Base-by-base conservation (phyloP, 2,113 vertebrate genomes). In the Australoheros scitulus region DNA sequence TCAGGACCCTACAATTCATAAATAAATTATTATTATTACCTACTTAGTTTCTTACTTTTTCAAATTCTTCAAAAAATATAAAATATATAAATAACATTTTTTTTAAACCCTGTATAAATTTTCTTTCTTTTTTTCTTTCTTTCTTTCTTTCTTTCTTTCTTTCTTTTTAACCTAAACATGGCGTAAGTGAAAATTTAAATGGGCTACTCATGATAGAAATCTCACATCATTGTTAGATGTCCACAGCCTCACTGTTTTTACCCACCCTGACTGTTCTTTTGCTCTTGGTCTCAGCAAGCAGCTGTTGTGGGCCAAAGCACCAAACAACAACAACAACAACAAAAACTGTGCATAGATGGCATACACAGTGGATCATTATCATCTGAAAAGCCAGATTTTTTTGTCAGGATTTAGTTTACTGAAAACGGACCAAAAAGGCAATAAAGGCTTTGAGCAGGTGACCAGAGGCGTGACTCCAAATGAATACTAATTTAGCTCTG, bases 401-500 rank as follows among this genome's bases (percentile, higher is more conserved):
- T 47, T 17, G 47, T 29, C 64, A 68, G 41, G 26, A 47, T 47
- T 22, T 11, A 70, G 64, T 6, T 50, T 29, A 50, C 64, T 70
- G 24, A 70, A 50, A 70, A 70, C 9, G 11, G 26, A 18, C 14
- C 64, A 47, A 68, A 68, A 47, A 68, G 0, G 8, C 64, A 47
- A 26, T 26, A 11, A 68, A 47, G 41, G 0, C 22, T 68, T 47
- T 47, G 22, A 47, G 41, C 14, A 68, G 41, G 50, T 70, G 24
- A 50, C 41, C 65, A 18, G 41, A 24, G 47, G 41, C 24, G 26
- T 50, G 0, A 50, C 15, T 50, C 6, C 41, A 70, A 70, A 70
- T n/a, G 2, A 70, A 70, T 32, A 29, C 0, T 0, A 11, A 70
- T 32, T 52, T 47, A 29, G 2, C 56, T 57, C 56, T 57, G n/a